Percentiles rank a stretch among this genome's conserved stretches.
phyloP scores from a whole-genome alignment of 2,797 vertebrate species.

The Momotus momota region DNA sequence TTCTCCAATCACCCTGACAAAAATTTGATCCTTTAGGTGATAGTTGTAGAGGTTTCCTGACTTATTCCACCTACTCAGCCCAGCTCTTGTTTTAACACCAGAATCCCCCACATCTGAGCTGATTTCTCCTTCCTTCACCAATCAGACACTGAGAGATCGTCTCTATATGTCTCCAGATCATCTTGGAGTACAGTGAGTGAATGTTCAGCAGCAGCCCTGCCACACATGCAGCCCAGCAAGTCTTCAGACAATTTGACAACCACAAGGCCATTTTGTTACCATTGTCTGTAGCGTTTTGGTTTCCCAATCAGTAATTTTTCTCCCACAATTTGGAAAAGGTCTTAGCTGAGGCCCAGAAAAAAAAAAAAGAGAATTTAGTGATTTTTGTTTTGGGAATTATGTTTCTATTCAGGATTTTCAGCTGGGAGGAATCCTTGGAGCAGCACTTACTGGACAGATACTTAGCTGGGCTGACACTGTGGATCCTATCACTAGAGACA shows the following conservation, averaged over 20 bases:
- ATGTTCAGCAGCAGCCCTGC: not conserved
- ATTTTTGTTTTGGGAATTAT: not conserved
- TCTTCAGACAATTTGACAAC: not conserved
- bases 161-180: not conserved
- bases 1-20: not conserved
- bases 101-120: not conserved
- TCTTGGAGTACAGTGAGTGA: not conserved
- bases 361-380: not conserved
- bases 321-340: not conserved
- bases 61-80: not conserved
- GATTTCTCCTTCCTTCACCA: not conserved
- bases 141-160: not conserved
- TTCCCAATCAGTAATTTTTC: not conserved
- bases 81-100: not conserved
- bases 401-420: not conserved
- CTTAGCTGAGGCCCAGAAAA: not conserved
- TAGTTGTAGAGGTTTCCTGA: not conserved
- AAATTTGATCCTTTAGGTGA: not conserved
- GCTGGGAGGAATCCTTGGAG: not conserved
- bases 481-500: not conserved
- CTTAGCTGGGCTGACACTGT: fast-evolving
- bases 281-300: not conserved
- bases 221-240: not conserved
- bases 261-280: not conserved
- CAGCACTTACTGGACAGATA: not conserved